These are phyloP conservation scores for Keiferia lycopersicella DNA, from an alignment of 2,888 invertebrate species.

Conservation along the genomic window DNA sequence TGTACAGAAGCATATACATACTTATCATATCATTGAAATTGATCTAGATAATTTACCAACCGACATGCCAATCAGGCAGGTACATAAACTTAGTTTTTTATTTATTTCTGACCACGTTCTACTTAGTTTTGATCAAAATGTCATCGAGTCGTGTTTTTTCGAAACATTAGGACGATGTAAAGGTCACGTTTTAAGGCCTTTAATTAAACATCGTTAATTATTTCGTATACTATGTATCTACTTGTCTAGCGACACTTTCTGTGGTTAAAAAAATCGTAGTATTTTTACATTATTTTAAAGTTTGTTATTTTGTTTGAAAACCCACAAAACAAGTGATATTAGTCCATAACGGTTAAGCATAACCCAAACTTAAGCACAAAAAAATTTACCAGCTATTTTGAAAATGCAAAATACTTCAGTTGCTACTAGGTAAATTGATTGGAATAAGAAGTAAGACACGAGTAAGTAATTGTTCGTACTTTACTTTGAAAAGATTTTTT, in stretches of 20 bases:
- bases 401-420: too few species aligned
- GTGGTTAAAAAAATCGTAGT: neutral
- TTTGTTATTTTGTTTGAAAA: too few species aligned
- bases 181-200: constrained; percentile 14
- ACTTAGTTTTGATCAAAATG: constrained; percentile 40
- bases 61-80: neutral
- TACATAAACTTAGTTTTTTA: constrained; percentile 1
- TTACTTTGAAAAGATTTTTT: too few species aligned
- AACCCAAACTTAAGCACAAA: too few species aligned
- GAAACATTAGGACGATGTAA: neutral
- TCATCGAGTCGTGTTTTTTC: constrained; percentile 43
- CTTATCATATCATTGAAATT: constrained; percentile 2
- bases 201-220: neutral
- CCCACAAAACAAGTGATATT: too few species aligned
- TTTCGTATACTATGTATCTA: neutral
- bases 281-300: neutral
- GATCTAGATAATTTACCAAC: neutral
- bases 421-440: too few species aligned
- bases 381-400: too few species aligned
- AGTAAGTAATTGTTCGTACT: too few species aligned
- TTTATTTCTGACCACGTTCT: constrained; percentile 31
- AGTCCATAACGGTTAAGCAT: too few species aligned
- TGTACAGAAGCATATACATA: neutral
- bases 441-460: too few species aligned
- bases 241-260: neutral